These are phyloP conservation scores for Rugalucina vietnamica DNA, from an alignment of 2,888 invertebrate species.

Conservation along the genomic window DNA sequence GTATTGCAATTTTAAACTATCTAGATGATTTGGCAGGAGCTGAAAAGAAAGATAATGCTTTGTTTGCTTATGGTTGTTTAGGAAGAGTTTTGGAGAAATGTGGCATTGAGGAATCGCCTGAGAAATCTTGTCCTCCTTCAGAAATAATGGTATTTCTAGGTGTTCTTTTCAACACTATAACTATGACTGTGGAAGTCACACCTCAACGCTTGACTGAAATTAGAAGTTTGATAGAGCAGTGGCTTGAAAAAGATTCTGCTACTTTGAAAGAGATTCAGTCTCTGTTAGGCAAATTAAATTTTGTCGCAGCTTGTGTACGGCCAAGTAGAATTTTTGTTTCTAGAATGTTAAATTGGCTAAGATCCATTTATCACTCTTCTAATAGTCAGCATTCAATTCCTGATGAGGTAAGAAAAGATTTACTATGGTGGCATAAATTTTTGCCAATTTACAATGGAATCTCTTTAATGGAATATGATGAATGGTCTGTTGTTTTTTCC, in stretches of 20 bases:
- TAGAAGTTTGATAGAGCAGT: not conserved
- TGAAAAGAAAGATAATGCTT: not conserved
- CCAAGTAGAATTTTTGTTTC: not conserved
- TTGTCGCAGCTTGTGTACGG: not conserved
- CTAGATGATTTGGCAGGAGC: not conserved
- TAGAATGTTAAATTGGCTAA: not conserved
- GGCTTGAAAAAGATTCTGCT: not conserved
- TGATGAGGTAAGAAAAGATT: not conserved
- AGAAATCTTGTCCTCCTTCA: not conserved
- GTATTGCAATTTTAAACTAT: not conserved
- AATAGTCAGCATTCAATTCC: not conserved
- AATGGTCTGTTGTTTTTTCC: not conserved
- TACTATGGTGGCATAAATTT: not conserved
- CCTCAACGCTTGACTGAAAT: not conserved
- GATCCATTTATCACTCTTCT: not conserved
- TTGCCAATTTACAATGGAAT: not conserved
- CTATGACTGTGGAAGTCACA: not conserved
- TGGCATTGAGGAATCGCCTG: not conserved
- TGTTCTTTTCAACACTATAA: not conserved
- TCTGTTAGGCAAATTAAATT: not conserved
- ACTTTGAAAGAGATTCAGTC: not conserved
- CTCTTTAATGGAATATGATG: not conserved
- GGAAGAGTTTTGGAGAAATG: not conserved
- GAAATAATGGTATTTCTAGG: not conserved
- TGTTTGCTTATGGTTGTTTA: not conserved